Evolutionary conservation across 1,140 invertebrate genomes (phyloP), one percentile per base, ranked within the genome.

Genomic region (Caenorhabditis tropicalis): DNA sequence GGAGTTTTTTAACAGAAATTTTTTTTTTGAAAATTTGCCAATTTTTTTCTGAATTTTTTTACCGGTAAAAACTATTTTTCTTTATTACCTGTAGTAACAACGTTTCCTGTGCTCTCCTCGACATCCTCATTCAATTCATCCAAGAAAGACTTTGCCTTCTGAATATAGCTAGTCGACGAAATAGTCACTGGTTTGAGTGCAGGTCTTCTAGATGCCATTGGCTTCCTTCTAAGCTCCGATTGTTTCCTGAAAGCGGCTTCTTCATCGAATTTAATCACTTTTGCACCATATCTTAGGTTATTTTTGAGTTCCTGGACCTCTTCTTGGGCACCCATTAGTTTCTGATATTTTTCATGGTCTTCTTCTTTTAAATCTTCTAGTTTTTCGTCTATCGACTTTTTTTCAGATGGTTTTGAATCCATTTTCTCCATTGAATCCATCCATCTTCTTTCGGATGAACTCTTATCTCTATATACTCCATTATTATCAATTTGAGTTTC

Each of bases 191-290:
- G 36, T 15, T 24, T 43, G 4, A 74, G n/a, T 7, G 16, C 36
- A 21, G 65, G 65, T 43, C 65, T n/a, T 43, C 65, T n/a, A n/a
- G n/a, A n/a, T n/a, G n/a, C 65, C 6, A 74, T 36, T 21, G 65
- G 65, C 29, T 74, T 74, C 27, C 65, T 46, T 24, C 65, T n/a
- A 6, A 74, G 10, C 33, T 74, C 65, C 5, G 65, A 74, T 24
- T 74, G 65, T 46, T 74, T 74, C 43, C 65, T 43, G 36, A 74
- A 74, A 2, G 65, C 65, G 3, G 65, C 19, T 24, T 74, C 65
- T 9, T 74, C 65, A n/a, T 74, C 65, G 65, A 74, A 74, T 10
- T 74, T 74, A 21, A 74, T 74, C 27, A 74, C 65, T 31, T 74
- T 74, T n/a, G 65, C 65, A 19, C 65, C 65, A n/a, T 46, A 74